A percentile compares a stretch with the other conserved stretches of the same genome.
phyloP scores from a whole-genome alignment of 2,888 invertebrate genomes.

The Nebria salina region DNA sequence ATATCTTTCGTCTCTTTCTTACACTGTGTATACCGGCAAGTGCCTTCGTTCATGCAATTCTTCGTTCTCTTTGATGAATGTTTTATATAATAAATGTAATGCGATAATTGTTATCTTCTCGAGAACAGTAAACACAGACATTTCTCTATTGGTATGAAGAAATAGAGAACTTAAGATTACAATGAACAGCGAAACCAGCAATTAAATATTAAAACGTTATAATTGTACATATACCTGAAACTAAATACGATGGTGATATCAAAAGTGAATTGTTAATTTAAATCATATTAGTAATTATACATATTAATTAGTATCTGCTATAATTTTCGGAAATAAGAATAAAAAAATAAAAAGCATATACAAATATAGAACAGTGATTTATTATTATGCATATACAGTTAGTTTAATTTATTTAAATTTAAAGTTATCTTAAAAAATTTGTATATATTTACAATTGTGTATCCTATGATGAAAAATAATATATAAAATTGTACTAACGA shows the following conservation, averaged over 20 bases:
- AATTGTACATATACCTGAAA: background rate
- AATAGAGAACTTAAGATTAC: background rate
- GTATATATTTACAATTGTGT: too few species aligned
- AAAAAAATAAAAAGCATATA: too few species aligned
- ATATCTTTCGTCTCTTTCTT: background rate
- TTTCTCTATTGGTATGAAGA: background rate
- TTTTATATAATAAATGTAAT: slow-evolving; percentile 10
- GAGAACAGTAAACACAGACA: background rate
- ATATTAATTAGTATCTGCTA: too few species aligned
- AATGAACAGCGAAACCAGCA: background rate
- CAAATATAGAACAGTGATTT: too few species aligned
- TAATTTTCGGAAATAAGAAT: too few species aligned
- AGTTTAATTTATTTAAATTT: too few species aligned
- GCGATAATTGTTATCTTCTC: background rate
- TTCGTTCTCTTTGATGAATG: slow-evolving; percentile 3
- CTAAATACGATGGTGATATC: background rate
- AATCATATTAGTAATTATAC: background rate
- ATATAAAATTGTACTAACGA: too few species aligned
- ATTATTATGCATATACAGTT: too few species aligned
- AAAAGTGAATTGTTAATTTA: background rate
- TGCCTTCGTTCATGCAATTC: background rate
- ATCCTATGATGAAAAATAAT: too few species aligned
- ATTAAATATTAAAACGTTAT: background rate
- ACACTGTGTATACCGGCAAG: background rate
- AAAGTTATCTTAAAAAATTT: too few species aligned